Percentiles rank a stretch among this genome's conserved stretches.
Conservation (phyloP, 2,888 invertebrate genomes). For the Hipparchia sbordonii region DNA sequence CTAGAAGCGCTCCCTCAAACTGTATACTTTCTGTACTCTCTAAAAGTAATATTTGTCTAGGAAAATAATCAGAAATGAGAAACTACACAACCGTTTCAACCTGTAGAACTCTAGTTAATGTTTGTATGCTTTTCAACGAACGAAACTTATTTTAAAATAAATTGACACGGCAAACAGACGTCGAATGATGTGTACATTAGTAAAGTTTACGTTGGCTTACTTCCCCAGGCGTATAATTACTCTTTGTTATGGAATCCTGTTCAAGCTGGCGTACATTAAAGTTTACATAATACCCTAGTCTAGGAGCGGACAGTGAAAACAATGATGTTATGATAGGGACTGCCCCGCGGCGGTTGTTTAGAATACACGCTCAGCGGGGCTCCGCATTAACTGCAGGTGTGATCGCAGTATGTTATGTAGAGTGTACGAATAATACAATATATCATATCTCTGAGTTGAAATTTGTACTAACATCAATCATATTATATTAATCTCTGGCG, state of each 20-base stretch:
- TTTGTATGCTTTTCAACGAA: constrained; percentile 14
- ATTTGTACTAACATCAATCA: too few relatives aligned
- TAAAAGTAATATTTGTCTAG: neutral
- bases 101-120: neutral
- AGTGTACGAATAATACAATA: neutral
- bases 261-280: constrained; percentile 37
- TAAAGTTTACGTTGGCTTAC: constrained; percentile 37
- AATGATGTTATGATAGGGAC: constrained; percentile 76
- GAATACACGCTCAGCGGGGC: constrained; percentile 63
- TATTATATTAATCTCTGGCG: too few relatives aligned
- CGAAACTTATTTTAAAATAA: constrained; percentile 28
- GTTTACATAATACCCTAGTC: constrained; percentile 45
- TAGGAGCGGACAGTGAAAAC: constrained; percentile 65
- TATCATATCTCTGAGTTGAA: neutral
- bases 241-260: constrained; percentile 43
- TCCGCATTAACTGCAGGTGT: constrained; percentile 30
- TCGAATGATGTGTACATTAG: constrained; percentile 37
- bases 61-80: neutral
- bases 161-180: constrained; percentile 29
- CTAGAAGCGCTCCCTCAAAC: too few relatives aligned
- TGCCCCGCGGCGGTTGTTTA: constrained; percentile 63
- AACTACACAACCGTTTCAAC: neutral
- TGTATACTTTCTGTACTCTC: too few relatives aligned
- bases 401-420: constrained; percentile 3
- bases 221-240: constrained; percentile 41